These are phyloP conservation scores for Zaprionus nigranus DNA, from an alignment of 1,140 invertebrate genomes.

Conservation along the genomic window DNA sequence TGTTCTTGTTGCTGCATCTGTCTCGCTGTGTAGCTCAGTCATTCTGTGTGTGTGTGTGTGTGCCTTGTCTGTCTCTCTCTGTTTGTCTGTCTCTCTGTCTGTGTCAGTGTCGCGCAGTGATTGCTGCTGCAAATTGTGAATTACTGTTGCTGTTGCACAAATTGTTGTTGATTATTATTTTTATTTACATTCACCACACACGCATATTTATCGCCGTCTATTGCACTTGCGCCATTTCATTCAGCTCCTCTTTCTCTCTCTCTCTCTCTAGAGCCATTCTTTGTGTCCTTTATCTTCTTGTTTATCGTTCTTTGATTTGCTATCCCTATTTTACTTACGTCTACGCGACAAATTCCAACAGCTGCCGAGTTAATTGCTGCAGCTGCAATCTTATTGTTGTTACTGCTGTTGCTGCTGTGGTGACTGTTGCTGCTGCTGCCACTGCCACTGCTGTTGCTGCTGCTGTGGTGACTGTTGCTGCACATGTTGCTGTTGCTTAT, in stretches of 20 bases:
- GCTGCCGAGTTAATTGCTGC: conserved; percentile 50
- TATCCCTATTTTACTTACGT: conserved; percentile 75
- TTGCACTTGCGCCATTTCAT: conserved; percentile 6
- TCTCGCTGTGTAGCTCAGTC: not conserved
- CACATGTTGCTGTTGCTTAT: conserved; percentile 50
- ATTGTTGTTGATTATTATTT: not conserved
- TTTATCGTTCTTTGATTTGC: not conserved
- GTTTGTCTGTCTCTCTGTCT: not conserved
- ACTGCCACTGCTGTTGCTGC: conserved; percentile 42
- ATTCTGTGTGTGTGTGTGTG: not conserved
- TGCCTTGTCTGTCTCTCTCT: not conserved
- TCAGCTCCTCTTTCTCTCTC: not conserved
- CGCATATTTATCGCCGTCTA: conserved; percentile 2
- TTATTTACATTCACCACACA: conserved; percentile 6
- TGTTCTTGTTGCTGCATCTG: not conserved
- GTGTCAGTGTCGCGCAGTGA: not conserved
- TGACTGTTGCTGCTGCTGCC: conserved; percentile 35
- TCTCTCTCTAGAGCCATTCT: not conserved
- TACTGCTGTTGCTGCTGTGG: conserved; percentile 38
- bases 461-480: conserved; percentile 37
- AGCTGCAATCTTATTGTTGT: conserved; percentile 56
- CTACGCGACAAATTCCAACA: conserved; percentile 76
- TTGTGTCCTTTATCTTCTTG: not conserved
- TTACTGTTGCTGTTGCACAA: not conserved
- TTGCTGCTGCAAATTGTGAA: not conserved